A percentile compares a stretch with the other conserved stretches of the same genome.
Conservation (phyloP, 2,888 invertebrate genomes). For the Archaeoteleia sp. region DNA sequence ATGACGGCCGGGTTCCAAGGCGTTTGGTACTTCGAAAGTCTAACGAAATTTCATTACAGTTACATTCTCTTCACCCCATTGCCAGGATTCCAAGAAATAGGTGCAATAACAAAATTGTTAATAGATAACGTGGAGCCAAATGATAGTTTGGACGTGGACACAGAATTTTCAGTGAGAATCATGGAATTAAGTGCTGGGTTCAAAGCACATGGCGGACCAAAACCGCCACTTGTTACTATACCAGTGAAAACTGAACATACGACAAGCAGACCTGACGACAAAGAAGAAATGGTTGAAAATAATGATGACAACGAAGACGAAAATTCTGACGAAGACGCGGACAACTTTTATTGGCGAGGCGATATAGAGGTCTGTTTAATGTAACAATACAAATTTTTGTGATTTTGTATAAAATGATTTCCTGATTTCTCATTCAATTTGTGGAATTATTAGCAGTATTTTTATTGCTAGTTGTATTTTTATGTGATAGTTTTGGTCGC, state of each 20-base stretch:
- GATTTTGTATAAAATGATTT: too few species aligned
- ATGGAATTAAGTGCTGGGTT: conserved; percentile 80
- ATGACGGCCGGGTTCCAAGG: conserved; percentile 86
- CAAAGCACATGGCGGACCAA: conserved; percentile 62
- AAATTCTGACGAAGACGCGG: conserved; percentile 70
- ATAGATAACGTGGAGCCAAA: conserved; percentile 76
- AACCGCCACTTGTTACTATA: conserved; percentile 62
- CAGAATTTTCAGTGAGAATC: conserved; percentile 82
- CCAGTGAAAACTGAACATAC: conserved; percentile 51
- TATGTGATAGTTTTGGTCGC: too few species aligned
- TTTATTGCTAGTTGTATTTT: too few species aligned
- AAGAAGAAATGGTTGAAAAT: conserved; percentile 30
- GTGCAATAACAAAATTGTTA: conserved; percentile 83
- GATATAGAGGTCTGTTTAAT: conserved; percentile 76
- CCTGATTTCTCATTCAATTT: too few species aligned
- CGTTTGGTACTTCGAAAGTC: conserved; percentile 82
- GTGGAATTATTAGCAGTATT: too few species aligned
- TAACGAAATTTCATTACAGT: conserved; percentile 85
- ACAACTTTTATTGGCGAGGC: conserved; percentile 77
- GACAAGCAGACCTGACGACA: too few species aligned
- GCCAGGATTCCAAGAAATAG: conserved; percentile 86
- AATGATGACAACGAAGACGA: conserved; percentile 64
- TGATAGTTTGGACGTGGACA: conserved; percentile 76
- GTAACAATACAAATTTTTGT: too few species aligned
- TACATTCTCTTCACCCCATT: conserved; percentile 87